Percentiles rank a stretch among this genome's conserved stretches.
Evolutionary conservation across 2,113 vertebrate species (phyloP).

Genomic region (Atractosteus spatula): DNA sequence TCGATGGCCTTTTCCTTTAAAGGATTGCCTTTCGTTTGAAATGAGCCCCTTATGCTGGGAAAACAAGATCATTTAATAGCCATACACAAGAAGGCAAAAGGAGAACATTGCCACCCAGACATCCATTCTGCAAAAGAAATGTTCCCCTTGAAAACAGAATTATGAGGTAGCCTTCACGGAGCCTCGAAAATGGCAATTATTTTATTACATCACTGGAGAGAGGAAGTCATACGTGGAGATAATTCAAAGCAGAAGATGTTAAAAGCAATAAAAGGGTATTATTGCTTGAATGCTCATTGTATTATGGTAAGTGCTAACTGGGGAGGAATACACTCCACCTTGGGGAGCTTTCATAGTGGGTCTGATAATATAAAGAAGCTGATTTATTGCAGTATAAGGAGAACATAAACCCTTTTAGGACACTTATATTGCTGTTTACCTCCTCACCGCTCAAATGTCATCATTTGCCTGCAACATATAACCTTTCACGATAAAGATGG

Average conservation of each 20-base stretch:
- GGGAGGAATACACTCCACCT: slow-evolving; percentile 28
- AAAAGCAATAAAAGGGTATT: slow-evolving; percentile 37
- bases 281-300: slow-evolving; percentile 34
- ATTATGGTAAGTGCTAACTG: slow-evolving; percentile 32
- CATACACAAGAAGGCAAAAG: slow-evolving; percentile 30
- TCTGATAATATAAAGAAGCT: slow-evolving; percentile 30
- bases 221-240: slow-evolving; percentile 45
- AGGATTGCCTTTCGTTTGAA: slow-evolving; percentile 26
- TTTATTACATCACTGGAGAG: slow-evolving; percentile 40
- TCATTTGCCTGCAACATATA: slow-evolving; percentile 5
- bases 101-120: slow-evolving; percentile 34
- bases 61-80: slow-evolving; percentile 40
- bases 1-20: slow-evolving; percentile 33
- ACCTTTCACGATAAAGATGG: background rate
- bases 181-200: slow-evolving; percentile 47
- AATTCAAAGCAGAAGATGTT: slow-evolving; percentile 45
- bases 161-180: slow-evolving; percentile 30
- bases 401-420: slow-evolving; percentile 9
- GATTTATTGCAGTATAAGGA: slow-evolving; percentile 17
- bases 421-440: slow-evolving; percentile 13
- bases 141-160: slow-evolving; percentile 23
- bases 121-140: slow-evolving; percentile 22
- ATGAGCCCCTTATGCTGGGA: slow-evolving; percentile 27
- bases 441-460: background rate
- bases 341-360: slow-evolving; percentile 30